Conservation (phyloP, 30 jellyfish, hydroid and myxozoan genomes). For the Aurelia aurita complex sp. Pacific region DNA sequence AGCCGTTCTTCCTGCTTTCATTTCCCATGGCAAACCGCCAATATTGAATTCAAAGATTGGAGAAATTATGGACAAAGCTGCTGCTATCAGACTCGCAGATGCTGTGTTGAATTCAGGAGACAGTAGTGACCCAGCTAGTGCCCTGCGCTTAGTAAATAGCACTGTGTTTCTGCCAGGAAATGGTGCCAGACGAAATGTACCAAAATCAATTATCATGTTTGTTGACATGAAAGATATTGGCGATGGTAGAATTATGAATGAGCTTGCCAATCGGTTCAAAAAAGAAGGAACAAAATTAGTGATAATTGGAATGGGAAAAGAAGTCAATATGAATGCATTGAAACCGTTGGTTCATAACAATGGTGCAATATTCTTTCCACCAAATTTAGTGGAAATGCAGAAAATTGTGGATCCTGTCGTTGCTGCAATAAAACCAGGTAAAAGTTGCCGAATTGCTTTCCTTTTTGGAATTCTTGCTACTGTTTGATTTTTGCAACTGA, state of each 20-base stretch:
- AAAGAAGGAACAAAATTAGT: conserved; percentile 74
- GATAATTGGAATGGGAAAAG: conserved; percentile 74
- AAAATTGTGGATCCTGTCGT: conserved; percentile 57
- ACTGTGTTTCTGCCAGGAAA: conserved; percentile 54
- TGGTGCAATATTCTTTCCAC: conserved; percentile 91
- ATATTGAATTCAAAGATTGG: conserved; percentile 27
- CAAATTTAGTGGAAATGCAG: conserved; percentile 65
- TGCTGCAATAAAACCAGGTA: conserved; percentile 79
- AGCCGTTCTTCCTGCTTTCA: conserved; percentile 40
- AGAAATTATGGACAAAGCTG: conserved; percentile 9
- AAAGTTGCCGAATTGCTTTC: too few relatives aligned
- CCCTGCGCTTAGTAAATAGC: conserved; percentile 69
- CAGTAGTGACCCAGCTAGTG: conserved; percentile 51
- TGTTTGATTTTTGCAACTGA: too few relatives aligned
- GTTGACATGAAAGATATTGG: conserved; percentile 64
- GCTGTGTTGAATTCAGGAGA: conserved; percentile 18
- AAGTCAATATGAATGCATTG: conserved; percentile 35
- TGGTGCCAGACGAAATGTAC: conserved; percentile 82
- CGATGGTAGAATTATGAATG: conserved; percentile 37
- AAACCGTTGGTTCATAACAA: conserved; percentile 36
- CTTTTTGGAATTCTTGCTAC: too few relatives aligned
- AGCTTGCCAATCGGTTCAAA: conserved; percentile 67
- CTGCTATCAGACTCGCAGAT: not conserved
- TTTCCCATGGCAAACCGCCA: conserved; percentile 63
- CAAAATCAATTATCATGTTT: conserved; percentile 77